Evolutionary conservation across 2,888 invertebrate genomes (phyloP).

Genomic region (Melanostoma mellinum): DNA sequence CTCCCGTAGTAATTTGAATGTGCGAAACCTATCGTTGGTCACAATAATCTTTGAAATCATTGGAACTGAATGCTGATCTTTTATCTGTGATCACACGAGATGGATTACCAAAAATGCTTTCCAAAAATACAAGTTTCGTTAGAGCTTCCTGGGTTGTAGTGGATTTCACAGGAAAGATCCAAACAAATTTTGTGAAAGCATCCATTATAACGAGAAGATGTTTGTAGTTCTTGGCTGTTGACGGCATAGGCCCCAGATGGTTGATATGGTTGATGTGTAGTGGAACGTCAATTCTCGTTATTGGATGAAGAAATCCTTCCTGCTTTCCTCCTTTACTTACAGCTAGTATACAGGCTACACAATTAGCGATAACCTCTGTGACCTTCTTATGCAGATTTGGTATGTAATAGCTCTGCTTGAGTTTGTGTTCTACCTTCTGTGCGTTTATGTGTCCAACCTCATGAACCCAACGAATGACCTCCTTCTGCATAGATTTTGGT

Average conservation of each 20-base stretch:
- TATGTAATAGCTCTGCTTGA: no score
- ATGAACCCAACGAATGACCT: no score
- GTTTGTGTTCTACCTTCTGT: no score
- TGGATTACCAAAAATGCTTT: constrained; percentile 78
- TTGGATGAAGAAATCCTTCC: constrained; percentile 17
- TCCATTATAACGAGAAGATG: constrained; percentile 77
- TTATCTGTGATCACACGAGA: constrained; percentile 76
- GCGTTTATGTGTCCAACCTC: no score
- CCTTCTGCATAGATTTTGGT: no score
- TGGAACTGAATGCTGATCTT: constrained; percentile 78
- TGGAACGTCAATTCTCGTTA: constrained; percentile 1
- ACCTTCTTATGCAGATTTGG: no score
- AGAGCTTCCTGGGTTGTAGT: constrained; percentile 74
- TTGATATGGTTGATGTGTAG: constrained; percentile 49
- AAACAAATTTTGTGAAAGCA: constrained; percentile 77
- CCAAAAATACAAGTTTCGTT: constrained; percentile 37
- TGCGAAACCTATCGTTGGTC: constrained; percentile 3
- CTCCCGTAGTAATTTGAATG: constrained; percentile 8
- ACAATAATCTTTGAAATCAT: constrained; percentile 67
- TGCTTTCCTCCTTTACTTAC: constrained; percentile 19
- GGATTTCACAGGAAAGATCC: constrained; percentile 76
- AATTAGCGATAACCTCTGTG: background rate
- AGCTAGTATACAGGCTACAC: constrained; percentile 13
- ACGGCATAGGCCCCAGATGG: constrained; percentile 35
- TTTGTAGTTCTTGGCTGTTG: constrained; percentile 63